A percentile compares a stretch with the other conserved stretches of the same genome.
Evolutionary conservation across 2,113 vertebrate species (phyloP).

Genomic region (Mormyrus lacerda): DNA sequence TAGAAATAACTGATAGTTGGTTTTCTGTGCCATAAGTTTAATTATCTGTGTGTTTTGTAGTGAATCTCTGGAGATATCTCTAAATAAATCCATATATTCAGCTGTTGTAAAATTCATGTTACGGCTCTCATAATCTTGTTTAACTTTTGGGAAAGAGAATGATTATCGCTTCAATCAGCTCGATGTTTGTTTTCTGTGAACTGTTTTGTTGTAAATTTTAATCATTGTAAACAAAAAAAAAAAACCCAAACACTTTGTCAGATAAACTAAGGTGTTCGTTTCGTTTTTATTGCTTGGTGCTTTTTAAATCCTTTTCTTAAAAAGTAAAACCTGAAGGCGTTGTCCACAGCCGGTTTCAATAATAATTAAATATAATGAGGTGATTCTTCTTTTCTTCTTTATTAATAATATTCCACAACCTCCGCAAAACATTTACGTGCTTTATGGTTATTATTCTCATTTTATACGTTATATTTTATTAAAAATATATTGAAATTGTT

Average conservation of each 20-base stretch:
- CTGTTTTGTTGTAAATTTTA: background rate
- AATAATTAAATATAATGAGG: background rate
- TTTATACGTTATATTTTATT: background rate
- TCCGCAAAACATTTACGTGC: background rate
- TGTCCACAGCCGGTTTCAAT: background rate
- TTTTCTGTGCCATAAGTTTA: background rate
- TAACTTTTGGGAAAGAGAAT: background rate
- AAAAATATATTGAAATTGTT: background rate
- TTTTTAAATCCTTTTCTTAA: background rate
- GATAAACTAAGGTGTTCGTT: background rate
- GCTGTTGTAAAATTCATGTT: background rate
- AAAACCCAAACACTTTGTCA: background rate
- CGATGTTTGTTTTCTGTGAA: background rate
- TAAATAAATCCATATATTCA: background rate
- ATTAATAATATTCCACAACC: background rate
- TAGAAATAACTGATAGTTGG: background rate
- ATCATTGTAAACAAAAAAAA: background rate
- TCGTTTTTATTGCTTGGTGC: background rate
- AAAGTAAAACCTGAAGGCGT: background rate
- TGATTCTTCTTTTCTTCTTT: background rate
- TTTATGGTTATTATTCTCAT: background rate
- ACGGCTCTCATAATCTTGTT: background rate
- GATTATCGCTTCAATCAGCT: background rate
- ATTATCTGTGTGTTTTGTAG: background rate
- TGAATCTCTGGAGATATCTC: conserved; percentile 12